Conservation (phyloP, 2,113 vertebrate genomes). For the Anser cygnoides region DNA sequence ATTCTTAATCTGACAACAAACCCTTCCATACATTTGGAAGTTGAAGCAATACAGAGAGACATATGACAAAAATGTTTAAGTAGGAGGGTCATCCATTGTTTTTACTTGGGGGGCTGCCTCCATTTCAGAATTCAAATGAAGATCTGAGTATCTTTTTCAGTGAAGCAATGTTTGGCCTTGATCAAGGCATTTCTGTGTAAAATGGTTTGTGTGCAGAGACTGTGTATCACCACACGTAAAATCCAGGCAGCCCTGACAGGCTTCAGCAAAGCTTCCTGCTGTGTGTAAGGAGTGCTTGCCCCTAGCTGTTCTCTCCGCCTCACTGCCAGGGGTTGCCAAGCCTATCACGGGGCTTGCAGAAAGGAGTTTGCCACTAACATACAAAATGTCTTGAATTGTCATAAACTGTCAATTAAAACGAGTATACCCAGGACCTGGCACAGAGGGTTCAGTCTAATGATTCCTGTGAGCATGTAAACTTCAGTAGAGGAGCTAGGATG, state of each 20-base stretch:
- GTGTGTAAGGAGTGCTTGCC: not conserved
- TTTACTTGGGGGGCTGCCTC: not conserved
- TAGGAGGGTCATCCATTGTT: not conserved
- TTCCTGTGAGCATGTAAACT: not conserved
- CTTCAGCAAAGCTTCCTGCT: not conserved
- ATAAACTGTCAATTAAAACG: not conserved
- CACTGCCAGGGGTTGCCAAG: not conserved
- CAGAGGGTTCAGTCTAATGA: not conserved
- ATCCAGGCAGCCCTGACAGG: not conserved
- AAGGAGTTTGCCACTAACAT: not conserved
- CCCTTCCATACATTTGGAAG: not conserved
- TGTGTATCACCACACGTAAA: not conserved
- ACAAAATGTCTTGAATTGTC: not conserved
- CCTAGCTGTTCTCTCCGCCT: not conserved
- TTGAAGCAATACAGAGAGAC: not conserved
- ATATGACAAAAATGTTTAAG: slow-evolving; percentile 20
- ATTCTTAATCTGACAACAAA: slow-evolving; percentile 39
- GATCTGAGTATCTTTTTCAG: not conserved
- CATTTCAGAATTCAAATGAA: not conserved
- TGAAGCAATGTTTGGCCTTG: not conserved
- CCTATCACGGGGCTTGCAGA: not conserved
- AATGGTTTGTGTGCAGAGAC: not conserved
- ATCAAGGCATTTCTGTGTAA: not conserved
- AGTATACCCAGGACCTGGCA: not conserved
- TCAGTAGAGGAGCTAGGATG: not conserved